These are phyloP conservation scores for Porphyrio hochstetteri DNA, from an alignment of 2,113 vertebrate genomes.

Conservation along the genomic window DNA sequence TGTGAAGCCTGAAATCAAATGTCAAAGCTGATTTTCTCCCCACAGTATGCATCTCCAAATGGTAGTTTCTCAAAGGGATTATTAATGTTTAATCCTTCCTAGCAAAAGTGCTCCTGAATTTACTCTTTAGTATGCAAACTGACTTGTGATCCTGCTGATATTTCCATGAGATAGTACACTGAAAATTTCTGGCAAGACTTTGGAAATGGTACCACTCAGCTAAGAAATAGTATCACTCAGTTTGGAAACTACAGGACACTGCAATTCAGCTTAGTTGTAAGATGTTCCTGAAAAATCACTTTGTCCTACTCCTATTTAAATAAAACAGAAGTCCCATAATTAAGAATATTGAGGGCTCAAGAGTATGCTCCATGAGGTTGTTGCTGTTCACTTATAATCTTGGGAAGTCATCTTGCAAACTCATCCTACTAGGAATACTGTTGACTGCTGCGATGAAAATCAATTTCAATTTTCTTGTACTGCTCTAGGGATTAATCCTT, in stretches of 20 bases:
- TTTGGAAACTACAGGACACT: background rate
- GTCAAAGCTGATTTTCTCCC: constrained; percentile 12
- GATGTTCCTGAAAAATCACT: background rate
- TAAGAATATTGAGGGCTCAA: background rate
- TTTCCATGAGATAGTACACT: background rate
- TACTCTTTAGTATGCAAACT: constrained; percentile 11
- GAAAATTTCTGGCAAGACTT: background rate
- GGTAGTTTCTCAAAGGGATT: background rate
- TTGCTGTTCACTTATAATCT: background rate
- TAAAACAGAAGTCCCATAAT: background rate
- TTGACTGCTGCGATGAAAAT: constrained; percentile 1
- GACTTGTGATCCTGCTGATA: background rate
- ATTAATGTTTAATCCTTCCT: constrained; percentile 8
- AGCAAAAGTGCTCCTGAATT: background rate
- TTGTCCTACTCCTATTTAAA: background rate
- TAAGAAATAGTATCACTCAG: background rate
- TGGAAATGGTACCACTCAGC: background rate
- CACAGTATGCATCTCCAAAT: background rate
- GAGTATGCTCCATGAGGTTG: background rate
- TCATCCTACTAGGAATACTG: background rate
- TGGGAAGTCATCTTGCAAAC: background rate
- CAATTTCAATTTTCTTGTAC: background rate
- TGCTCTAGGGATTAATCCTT: background rate
- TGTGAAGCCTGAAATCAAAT: constrained; percentile 31
- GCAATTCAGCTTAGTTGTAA: background rate